Conservation (phyloP, 2,797 vertebrate species). For the Lagodon rhomboides region DNA sequence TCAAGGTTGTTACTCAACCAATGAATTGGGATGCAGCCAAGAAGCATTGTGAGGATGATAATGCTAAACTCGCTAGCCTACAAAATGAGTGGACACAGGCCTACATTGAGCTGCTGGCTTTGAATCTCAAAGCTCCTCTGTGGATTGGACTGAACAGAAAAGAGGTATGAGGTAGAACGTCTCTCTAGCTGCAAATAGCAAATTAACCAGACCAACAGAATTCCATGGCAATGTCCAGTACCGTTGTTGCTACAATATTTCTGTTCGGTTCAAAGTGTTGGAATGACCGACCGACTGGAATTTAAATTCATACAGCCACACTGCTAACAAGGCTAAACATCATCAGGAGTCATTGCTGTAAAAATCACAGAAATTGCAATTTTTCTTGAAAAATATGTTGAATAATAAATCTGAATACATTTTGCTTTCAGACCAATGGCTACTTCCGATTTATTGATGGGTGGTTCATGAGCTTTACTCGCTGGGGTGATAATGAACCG, state of each 20-base stretch:
- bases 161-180: constrained; percentile 77
- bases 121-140: constrained; percentile 75
- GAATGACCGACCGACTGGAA: not conserved
- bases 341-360: not conserved
- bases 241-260: not conserved
- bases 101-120: constrained; percentile 81
- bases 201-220: not conserved
- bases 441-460: constrained; percentile 88
- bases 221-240: too few species aligned
- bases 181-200: not conserved
- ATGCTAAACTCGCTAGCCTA: constrained; percentile 82
- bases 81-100: constrained; percentile 81
- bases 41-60: constrained; percentile 73
- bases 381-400: not conserved
- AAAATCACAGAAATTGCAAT: not conserved
- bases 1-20: constrained; percentile 79
- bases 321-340: not conserved
- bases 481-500: constrained; percentile 88
- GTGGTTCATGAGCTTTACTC: constrained; percentile 86
- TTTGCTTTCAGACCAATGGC: constrained; percentile 80
- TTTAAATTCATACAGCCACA: not conserved
- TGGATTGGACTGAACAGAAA: constrained; percentile 91
- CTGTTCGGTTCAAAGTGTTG: not conserved
- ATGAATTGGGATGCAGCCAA: constrained; percentile 86
- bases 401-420: not conserved